phyloP scores from a whole-genome alignment of 2,797 vertebrate genomes.

The Pangasius djambal region DNA sequence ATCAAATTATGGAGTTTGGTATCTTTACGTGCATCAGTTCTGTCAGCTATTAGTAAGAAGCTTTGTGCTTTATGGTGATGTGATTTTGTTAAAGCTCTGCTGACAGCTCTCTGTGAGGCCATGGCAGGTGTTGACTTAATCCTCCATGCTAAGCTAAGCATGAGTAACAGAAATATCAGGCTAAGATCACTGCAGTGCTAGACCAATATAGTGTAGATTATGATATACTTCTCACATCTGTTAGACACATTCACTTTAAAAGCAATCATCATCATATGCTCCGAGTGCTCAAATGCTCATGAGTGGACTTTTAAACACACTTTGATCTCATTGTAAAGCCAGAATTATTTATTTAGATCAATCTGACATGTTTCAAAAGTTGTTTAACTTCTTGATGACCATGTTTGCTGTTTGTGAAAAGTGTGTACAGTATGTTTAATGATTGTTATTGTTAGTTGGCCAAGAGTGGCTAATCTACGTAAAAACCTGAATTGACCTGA shows the following conservation, averaged over 20 bases:
- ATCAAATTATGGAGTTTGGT: background rate
- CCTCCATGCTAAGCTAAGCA: constrained; percentile 39
- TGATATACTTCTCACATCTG: background rate
- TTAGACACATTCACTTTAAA: background rate
- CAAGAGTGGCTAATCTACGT: background rate
- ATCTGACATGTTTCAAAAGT: background rate
- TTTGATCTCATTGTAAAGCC: background rate
- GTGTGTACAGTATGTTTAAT: constrained; percentile 4
- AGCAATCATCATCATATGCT: background rate
- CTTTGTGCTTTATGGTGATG: constrained; percentile 17
- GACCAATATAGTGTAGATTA: background rate
- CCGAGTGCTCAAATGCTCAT: background rate
- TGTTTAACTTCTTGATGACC: background rate
- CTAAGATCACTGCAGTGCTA: constrained; percentile 12
- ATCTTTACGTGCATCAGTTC: constrained; percentile 6
- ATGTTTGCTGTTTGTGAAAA: constrained; percentile 5
- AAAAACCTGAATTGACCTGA: background rate
- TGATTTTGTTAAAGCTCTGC: constrained; percentile 8
- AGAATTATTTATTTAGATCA: background rate
- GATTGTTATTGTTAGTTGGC: background rate
- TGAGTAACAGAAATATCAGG: constrained; percentile 15
- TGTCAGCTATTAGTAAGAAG: constrained; percentile 13
- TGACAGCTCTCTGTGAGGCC: constrained; percentile 25
- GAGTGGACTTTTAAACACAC: background rate
- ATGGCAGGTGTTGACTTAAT: constrained; percentile 37